Conservation (phyloP, 2,113 vertebrate genomes). For the Amblyopsis rosae region DNA sequence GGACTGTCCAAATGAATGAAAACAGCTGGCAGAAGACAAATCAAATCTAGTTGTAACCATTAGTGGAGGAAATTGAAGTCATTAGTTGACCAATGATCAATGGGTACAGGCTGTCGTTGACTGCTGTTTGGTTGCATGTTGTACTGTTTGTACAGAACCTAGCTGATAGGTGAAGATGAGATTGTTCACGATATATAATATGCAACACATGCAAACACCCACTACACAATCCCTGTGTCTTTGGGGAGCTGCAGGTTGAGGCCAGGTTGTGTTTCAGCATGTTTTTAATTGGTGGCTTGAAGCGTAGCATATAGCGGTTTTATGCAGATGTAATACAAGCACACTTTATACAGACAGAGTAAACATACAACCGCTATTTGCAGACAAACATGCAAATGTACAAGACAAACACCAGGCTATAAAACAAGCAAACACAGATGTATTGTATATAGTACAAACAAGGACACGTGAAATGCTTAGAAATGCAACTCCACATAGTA, state of each 20-base stretch:
- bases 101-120: constrained; percentile 9
- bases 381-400: not conserved
- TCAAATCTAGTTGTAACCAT: not conserved
- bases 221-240: not conserved
- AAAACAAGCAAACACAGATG: not conserved
- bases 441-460: too few relatives aligned
- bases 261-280: not conserved
- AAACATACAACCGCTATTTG: not conserved
- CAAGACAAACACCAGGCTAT: not conserved
- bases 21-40: not conserved
- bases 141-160: not conserved
- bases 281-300: not conserved
- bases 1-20: not conserved
- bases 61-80: constrained; percentile 21
- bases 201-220: not conserved
- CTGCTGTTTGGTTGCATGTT: constrained; percentile 3
- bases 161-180: too few relatives aligned
- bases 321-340: too few relatives aligned
- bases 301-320: too few relatives aligned
- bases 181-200: too few relatives aligned
- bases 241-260: not conserved
- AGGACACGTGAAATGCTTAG: too few relatives aligned
- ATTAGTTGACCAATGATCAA: too few relatives aligned
- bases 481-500: too few relatives aligned
- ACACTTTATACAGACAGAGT: too few relatives aligned